Evolutionary conservation across 1,140 invertebrate species (phyloP), one percentile per base, ranked within the genome.

Genomic region (Meloidogyne hapla): DNA sequence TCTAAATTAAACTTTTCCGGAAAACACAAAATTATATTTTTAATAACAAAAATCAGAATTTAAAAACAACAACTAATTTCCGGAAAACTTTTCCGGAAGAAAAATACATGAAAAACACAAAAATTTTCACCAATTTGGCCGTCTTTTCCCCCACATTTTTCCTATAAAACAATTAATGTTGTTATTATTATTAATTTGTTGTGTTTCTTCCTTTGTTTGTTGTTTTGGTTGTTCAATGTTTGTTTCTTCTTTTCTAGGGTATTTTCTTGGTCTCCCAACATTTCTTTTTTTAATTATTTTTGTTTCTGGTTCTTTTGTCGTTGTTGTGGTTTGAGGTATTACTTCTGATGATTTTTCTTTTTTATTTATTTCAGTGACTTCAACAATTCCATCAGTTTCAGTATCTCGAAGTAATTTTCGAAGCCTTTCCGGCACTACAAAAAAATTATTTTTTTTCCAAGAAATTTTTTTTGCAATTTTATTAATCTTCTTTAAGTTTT

Each of bases 341-440:
- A 21, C 1, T n/a, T 56, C 48, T 56, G 48, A 45, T 18, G 42
- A 8, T 64, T 73, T 64, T 63, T 64, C 25, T 3, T 63, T 13
- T 64, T 64, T 23, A 18, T 0, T 64, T 23, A 6, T 12, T 18
- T 6, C 9, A 61, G 23, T 28, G 15, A 6, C 25, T 12, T 33
- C 71, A 6, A 33, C 18, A 28, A 62, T 10, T n/a, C 48, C 48
- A 23, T 73, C 56, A 18, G 18, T 10, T 61, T 73, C 71, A 12
- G 71, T 64, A 33, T 25, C 21, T 13, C 38, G n/a, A 56, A 73
- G 56, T 23, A 73, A 63, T 73, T 33, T 56, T 15, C 71, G 56
- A 23, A 73, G 56, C 6, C 71, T 25, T 40, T 73, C 71, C 5
- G 71, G 71, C 21, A 73, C 71, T 73, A 67, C 10, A 73, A 73